Percentiles rank a stretch among this genome's conserved stretches.
phyloP scores from a whole-genome alignment of 37 sponge, comb jelly and placozoan genomes.

The Sycon ciliatum region DNA sequence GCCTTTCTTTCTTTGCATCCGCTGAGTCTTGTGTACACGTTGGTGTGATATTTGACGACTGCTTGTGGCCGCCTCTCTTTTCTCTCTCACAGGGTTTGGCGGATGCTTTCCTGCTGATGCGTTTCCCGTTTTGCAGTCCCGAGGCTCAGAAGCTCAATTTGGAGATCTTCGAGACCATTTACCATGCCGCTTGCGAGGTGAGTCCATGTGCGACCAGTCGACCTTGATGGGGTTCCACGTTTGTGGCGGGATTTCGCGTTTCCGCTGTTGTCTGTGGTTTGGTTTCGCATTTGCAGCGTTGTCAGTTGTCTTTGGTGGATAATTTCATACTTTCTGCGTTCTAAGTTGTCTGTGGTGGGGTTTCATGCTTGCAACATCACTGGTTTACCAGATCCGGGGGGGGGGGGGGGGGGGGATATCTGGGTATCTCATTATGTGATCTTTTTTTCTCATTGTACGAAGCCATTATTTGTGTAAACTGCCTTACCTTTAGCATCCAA shows the following conservation, averaged over 20 bases:
- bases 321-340: no score
- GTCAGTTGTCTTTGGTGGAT: no score
- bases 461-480: no score
- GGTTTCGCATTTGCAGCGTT: no score
- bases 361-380: no score
- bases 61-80: neutral
- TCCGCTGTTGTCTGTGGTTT: neutral
- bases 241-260: neutral
- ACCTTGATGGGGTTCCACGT: no score
- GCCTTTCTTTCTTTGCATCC: neutral
- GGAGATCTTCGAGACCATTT: conserved; percentile 94
- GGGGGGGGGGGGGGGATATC: no score
- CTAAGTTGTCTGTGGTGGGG: no score
- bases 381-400: no score
- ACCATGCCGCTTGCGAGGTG: conserved; percentile 76
- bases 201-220: neutral
- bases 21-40: neutral
- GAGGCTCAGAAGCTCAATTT: conserved; percentile 75
- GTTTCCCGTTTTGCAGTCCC: conserved; percentile 84
- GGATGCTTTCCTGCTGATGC: conserved; percentile 92
- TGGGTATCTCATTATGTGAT: no score
- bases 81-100: conserved; percentile 67
- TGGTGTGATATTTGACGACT: neutral
- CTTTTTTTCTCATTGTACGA: no score
- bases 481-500: no score